Percentiles rank a stretch among this genome's conserved stretches.
phyloP scores from a whole-genome alignment of 2,797 vertebrate genomes.

The Mus spretus region DNA sequence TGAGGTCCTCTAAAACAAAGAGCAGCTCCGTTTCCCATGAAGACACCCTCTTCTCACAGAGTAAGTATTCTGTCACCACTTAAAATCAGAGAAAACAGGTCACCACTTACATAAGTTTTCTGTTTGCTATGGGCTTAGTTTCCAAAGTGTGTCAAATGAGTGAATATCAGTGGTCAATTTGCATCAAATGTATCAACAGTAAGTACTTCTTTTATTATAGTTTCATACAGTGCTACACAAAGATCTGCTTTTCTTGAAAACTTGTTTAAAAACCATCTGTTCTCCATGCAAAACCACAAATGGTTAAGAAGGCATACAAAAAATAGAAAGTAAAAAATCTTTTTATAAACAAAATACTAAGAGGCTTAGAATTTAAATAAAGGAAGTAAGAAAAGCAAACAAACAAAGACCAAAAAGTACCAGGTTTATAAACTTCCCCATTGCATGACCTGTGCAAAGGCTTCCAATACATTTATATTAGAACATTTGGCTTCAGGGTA shows the following conservation, averaged over 20 bases:
- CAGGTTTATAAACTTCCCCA: not conserved
- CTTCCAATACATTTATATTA: slow-evolving; percentile 3
- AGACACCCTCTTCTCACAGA: not conserved
- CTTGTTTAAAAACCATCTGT: not conserved
- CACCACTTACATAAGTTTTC: not conserved
- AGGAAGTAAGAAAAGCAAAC: slow-evolving; percentile 59
- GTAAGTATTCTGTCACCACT: not conserved
- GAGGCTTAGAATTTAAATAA: slow-evolving; percentile 64
- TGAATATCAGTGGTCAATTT: not conserved
- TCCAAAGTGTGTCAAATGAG: not conserved
- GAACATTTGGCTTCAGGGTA: slow-evolving; percentile 53
- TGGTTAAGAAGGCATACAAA: slow-evolving; percentile 26
- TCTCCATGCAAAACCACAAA: slow-evolving; percentile 15
- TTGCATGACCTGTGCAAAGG: not conserved
- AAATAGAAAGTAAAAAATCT: not conserved
- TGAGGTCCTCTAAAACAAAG: not conserved
- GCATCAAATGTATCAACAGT: not conserved
- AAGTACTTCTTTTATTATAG: not conserved
- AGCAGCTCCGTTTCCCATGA: not conserved
- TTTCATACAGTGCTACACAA: not conserved
- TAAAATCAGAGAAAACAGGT: not conserved
- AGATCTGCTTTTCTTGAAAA: slow-evolving; percentile 12
- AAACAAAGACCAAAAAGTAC: slow-evolving; percentile 50
- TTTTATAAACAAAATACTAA: slow-evolving; percentile 22
- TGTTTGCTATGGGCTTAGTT: not conserved